Conservation (phyloP, 2,113 vertebrate species). For the Electrona antarctica region DNA sequence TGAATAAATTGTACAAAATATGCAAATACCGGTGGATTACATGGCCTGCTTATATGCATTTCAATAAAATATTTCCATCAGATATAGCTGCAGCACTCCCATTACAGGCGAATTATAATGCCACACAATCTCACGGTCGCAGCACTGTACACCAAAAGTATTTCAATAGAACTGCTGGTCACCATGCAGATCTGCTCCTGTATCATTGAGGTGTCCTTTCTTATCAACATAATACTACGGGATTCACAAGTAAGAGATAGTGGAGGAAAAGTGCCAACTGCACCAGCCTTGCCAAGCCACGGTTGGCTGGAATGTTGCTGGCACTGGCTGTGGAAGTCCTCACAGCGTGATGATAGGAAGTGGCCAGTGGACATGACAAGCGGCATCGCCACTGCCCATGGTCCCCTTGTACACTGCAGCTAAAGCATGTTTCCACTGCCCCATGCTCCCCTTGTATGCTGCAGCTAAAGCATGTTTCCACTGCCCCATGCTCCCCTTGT, state of each 20-base stretch:
- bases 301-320: conserved; percentile 76
- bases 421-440: no score
- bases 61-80: conserved; percentile 7
- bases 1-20: background rate
- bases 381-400: background rate
- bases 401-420: no score
- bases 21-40: background rate
- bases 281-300: conserved; percentile 71
- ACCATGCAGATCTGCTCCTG: conserved; percentile 36
- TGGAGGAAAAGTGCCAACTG: conserved; percentile 74
- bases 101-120: conserved; percentile 27
- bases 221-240: conserved; percentile 62
- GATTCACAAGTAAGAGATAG: conserved; percentile 73
- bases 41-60: conserved; percentile 9
- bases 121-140: conserved; percentile 8
- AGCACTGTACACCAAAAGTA: background rate
- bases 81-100: background rate
- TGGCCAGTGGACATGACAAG: conserved; percentile 82
- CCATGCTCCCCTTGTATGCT: no score
- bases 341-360: conserved; percentile 78
- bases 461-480: no score
- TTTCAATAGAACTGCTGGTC: conserved; percentile 26
- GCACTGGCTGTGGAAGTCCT: conserved; percentile 79
- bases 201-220: conserved; percentile 62
- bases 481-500: no score